Base-by-base conservation (phyloP, 2,888 invertebrate genomes). In the Melanargia galathea region DNA sequence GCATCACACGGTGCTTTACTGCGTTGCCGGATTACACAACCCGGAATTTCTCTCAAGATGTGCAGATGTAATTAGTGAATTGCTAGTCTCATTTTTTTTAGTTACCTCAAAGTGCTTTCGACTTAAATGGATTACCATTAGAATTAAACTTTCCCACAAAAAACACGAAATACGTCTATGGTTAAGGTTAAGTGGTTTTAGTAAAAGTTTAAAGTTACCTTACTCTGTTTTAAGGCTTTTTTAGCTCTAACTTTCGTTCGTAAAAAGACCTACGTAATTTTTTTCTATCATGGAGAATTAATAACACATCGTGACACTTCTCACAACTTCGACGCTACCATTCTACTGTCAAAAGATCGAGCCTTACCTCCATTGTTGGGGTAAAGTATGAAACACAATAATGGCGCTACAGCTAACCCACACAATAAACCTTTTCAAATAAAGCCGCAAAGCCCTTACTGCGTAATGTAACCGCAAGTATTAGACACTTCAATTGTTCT, bases 361-460 rank as follows among this genome's bases (percentile, higher is more conserved):
- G 13, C 22, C n/a, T 18, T 48, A 22, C 11, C 46, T 54, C 45
- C 35, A 55, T 61, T 55, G 55, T 51, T 64, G 35, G 60, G 48
- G 35, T 49, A 43, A 43, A 55, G 26, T 56, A 20, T 51, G 56
- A 26, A 60, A 49, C 51, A 30, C 60, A 60, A 51, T 51, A 56
- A 56, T 60, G 51, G 56, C 26, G 45, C 43, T 60, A 56, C 55
- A 48, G 48, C 52, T 24, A 22, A 46, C 51, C 16, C 46, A 49
- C 33, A 60, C 51, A 45, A 64, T 51, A 52, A 54, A 54, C 48
- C 35, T 60, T 24, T 16, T 57, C 26, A 18, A 57, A 55, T 57
- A 38, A 56, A 51, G 56, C 35, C 56, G 57, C 56, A 60, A 64
- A 51, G 60, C 30, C 35, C 22, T 26, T 49, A 48, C 63, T 58